phyloP scores from a whole-genome alignment of 2,797 vertebrate species.

The Paguma larvata region DNA sequence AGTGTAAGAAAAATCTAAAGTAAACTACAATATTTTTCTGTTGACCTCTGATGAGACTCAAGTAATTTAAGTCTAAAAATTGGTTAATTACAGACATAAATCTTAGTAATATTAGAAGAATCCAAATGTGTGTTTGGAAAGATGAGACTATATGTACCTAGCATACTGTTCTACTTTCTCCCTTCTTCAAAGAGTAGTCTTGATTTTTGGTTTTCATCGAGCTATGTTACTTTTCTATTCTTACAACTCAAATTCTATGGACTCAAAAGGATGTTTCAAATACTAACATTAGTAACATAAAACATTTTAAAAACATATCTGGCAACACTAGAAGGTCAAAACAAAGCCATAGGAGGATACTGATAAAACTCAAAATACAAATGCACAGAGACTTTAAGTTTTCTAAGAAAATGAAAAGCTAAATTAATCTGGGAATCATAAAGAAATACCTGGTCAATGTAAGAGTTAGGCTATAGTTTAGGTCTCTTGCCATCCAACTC shows the following conservation, averaged over 20 bases:
- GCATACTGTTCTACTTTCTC: neutral
- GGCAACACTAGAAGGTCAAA: neutral
- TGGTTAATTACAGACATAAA: neutral
- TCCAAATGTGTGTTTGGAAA: neutral
- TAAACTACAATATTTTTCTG: neutral
- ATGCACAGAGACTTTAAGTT: neutral
- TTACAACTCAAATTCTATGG: slow-evolving; percentile 11
- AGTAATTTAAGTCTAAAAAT: slow-evolving; percentile 23
- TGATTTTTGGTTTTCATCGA: slow-evolving; percentile 34
- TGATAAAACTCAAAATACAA: slow-evolving; percentile 20
- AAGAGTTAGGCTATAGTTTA: neutral
- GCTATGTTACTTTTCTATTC: neutral
- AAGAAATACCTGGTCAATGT: neutral
- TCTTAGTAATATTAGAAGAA: neutral
- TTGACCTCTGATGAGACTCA: slow-evolving; percentile 7
- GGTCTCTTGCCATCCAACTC: neutral
- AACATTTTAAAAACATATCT: neutral
- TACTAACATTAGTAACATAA: neutral
- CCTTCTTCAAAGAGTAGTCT: neutral
- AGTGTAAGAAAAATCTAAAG: neutral
- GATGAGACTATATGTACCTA: neutral
- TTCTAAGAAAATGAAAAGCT: slow-evolving; percentile 44
- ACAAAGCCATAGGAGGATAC: neutral
- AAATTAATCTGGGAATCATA: neutral
- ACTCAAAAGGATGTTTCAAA: slow-evolving; percentile 22